These are phyloP conservation scores for Bombycilla garrulus DNA, from an alignment of 2,113 vertebrate species.

Conservation along the genomic window DNA sequence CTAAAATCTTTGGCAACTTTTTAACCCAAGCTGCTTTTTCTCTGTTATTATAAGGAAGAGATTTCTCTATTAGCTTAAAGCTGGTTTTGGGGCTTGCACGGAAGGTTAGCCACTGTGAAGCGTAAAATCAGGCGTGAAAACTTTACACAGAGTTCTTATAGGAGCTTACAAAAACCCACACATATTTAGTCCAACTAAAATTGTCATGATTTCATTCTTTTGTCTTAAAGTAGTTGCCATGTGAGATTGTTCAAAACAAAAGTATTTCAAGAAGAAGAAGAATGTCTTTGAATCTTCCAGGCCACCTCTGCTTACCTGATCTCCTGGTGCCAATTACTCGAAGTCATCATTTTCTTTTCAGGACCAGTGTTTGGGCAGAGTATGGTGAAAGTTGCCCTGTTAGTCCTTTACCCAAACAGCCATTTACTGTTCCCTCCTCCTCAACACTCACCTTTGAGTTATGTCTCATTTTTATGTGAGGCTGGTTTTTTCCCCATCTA, in stretches of 20 bases:
- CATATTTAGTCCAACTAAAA: not conserved
- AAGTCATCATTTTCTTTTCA: not conserved
- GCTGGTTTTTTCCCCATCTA: not conserved
- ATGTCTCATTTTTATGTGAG: not conserved
- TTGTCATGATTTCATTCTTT: not conserved
- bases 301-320: not conserved
- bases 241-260: not conserved
- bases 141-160: not conserved
- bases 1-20: not conserved
- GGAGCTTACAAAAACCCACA: not conserved
- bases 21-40: not conserved
- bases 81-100: not conserved
- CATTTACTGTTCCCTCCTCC: not conserved
- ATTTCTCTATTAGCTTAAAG: not conserved
- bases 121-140: conserved; percentile 4
- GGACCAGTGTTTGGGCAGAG: not conserved
- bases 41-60: not conserved
- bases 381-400: not conserved
- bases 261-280: not conserved
- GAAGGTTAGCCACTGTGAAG: not conserved
- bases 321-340: not conserved
- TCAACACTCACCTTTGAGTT: not conserved
- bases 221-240: not conserved
- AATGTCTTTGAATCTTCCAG: not conserved
- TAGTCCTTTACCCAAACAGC: not conserved